Conservation (phyloP, 2,797 vertebrate genomes). For the Argentina silus region DNA sequence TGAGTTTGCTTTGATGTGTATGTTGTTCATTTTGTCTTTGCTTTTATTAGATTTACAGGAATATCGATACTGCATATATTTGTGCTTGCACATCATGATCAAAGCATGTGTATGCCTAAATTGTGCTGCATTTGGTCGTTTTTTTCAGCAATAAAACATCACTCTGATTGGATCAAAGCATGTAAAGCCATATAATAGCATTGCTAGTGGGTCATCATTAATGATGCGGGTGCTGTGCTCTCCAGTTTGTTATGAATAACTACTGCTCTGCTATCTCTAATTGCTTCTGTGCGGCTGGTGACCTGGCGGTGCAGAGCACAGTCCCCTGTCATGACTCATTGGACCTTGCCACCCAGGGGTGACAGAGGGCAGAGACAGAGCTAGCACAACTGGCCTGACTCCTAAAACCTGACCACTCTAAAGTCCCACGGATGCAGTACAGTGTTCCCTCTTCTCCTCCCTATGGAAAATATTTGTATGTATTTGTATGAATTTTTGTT, state of each 20-base stretch:
- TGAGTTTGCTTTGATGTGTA: slow-evolving; percentile 48
- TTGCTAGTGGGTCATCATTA: neutral
- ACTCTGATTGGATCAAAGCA: slow-evolving; percentile 57
- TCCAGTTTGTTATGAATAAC: neutral
- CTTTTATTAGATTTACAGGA: slow-evolving; percentile 44
- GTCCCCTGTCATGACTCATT: slow-evolving; percentile 30
- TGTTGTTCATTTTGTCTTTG: slow-evolving; percentile 24
- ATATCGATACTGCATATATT: slow-evolving; percentile 46
- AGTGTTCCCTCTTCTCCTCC: neutral
- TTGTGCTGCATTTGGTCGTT: neutral
- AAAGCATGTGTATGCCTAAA: slow-evolving; percentile 49
- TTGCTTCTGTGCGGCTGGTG: slow-evolving; percentile 27
- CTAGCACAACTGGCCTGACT: neutral
- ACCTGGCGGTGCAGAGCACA: slow-evolving; percentile 17
- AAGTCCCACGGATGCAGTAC: neutral
- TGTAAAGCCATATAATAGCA: neutral
- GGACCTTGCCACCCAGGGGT: slow-evolving; percentile 4
- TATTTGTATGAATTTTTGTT: no score
- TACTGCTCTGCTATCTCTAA: slow-evolving; percentile 35
- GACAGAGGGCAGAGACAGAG: neutral
- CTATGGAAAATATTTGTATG: no score
- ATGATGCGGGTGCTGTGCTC: neutral
- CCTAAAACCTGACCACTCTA: neutral
- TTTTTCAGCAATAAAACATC: slow-evolving; percentile 43
- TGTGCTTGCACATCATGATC: slow-evolving; percentile 48